Conservation (phyloP, 1,140 invertebrate genomes). For the Chironomus tepperi region DNA sequence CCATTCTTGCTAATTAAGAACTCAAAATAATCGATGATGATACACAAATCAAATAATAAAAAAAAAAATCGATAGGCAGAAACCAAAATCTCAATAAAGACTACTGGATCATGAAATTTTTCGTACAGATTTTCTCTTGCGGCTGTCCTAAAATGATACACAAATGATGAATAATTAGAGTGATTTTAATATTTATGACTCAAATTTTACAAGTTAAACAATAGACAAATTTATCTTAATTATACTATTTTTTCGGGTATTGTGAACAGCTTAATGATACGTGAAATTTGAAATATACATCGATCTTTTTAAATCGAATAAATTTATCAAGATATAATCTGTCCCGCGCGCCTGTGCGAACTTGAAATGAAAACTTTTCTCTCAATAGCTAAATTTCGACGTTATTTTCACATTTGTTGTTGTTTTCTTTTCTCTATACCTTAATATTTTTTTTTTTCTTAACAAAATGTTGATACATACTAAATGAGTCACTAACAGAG, state of each 20-base stretch:
- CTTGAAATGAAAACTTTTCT: background rate
- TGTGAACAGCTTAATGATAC: background rate
- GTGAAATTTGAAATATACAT: background rate
- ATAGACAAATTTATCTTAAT: background rate
- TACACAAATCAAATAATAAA: background rate
- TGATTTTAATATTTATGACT: background rate
- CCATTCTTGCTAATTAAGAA: background rate
- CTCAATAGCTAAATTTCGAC: background rate
- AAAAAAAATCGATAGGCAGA: slow-evolving; percentile 7
- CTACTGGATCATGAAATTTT: background rate
- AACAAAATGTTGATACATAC: background rate
- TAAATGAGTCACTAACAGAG: background rate
- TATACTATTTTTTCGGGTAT: background rate
- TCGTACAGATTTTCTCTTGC: slow-evolving; percentile 43
- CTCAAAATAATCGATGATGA: background rate
- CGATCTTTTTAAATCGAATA: background rate
- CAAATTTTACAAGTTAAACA: background rate
- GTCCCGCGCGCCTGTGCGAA: background rate
- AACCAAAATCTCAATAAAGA: background rate
- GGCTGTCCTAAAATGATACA: background rate
- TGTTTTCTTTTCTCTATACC: background rate
- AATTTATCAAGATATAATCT: background rate
- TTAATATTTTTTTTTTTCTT: background rate
- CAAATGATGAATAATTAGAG: background rate
- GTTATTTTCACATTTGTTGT: background rate